Base-by-base conservation (phyloP, 2,113 vertebrate species). In the Dromas ardeola region DNA sequence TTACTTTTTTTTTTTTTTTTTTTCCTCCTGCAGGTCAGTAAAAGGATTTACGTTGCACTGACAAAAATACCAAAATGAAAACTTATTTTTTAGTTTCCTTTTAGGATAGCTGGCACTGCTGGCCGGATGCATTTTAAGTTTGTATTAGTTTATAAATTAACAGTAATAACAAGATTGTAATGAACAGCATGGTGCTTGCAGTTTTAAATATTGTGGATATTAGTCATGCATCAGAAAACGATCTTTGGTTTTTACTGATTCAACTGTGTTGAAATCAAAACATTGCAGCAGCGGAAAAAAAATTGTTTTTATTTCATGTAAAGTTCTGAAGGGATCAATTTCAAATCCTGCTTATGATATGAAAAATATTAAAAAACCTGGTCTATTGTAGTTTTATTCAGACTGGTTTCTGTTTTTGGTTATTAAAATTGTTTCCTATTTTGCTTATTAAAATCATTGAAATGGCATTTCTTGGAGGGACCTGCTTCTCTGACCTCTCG, bases 371-470 rank as follows among this genome's bases (percentile, higher is more conserved):
- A 99, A 99, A 99, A 99, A 99, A 99, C 99, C 98, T 99, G 99
- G 99, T 99, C 99, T 99, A 99, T 99, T 99, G 98, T 99, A 99
- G 99, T 99, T 99, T 98, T 99, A 99, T 99, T 99, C 99, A 99
- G 99, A 99, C 99, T 99, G 99, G 99, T 99, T 99, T 99, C 99
- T 99, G 99, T 99, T 99, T 99, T 98, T 99, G 99, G 98, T 99
- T 99, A 99, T 99, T 99, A 98, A 99, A 99, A 99, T 99, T 98
- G 98, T 99, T 99, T 99, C 99, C 99, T 99, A 99, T 99, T 99
- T 99, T 99, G 99, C 99, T 99, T 99, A 99, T 99, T 99, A 99
- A 99, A 99, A 99, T 99, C 98, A 99, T 98, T 99, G 98, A 99
- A 98, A 99, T 99, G 98, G 98, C 99, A 99, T 98, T 98, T 98